Evolutionary conservation across 2,888 invertebrate species (phyloP), one percentile per base, ranked within the genome.

Genomic region (Aplocera efformata): DNA sequence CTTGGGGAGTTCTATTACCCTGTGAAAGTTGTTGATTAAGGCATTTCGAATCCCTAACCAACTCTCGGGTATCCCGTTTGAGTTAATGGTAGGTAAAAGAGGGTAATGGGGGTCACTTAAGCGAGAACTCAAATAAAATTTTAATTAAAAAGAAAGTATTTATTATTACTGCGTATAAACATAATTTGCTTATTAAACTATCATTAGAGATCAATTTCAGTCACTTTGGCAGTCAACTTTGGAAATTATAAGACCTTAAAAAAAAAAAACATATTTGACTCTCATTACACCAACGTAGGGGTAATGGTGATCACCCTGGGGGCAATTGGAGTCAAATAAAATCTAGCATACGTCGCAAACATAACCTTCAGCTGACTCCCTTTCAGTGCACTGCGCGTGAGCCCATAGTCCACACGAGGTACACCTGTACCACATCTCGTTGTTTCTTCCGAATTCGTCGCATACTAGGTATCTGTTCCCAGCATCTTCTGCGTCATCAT

Each of bases 241-340:
- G 41, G 49, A 38, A 42, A 47, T 36, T 42, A 47, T 26, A 36
- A 31, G 28, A 42, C 23, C 22, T 11, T n/a, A n/a, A 8, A 35
- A 48, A 23, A 29, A 36, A 29, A 36, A 29, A 23, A 29, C 22
- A 24, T 22, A 22, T 36, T 36, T 36, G 29, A 36, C 29, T 45
- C 41, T 48, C 56, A 58, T 58, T 58, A 28, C 48, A 49, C 50
- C 37, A 11, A 56, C 40, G 10, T 54, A 9, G 31, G 56, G 58
- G 53, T 33, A 57, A 61, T 59, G 48, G 48, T 54, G 51, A 31
- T 59, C 56, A 59, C 35, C 42, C 36, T 56, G 52, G 7, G 53
- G 54, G 49, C 39, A 56, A 58, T 56, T 10, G 40, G 40, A 41
- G 40, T 61, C 56, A 56, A 53, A 48, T 20, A 45, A 51, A 53